These are phyloP conservation scores for Eutrigla gurnardus DNA, from an alignment of 2,797 vertebrate genomes.

Conservation along the genomic window DNA sequence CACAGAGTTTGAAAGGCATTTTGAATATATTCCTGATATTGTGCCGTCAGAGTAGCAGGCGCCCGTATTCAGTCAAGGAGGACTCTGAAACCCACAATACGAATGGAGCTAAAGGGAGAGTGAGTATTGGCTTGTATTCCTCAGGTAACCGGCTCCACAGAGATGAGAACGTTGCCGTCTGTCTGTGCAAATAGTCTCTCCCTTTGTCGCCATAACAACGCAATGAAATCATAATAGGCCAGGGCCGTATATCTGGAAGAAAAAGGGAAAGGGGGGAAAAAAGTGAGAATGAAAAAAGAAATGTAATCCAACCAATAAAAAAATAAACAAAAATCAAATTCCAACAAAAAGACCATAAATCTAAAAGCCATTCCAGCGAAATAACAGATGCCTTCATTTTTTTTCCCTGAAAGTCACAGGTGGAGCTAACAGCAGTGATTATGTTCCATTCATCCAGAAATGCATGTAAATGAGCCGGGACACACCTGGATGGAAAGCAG, in stretches of 20 bases:
- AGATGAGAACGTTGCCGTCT: neutral
- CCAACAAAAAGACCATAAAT: too few species aligned
- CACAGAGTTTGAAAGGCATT: neutral
- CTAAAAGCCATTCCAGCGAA: too few species aligned
- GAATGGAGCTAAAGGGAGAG: neutral
- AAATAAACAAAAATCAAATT: too few species aligned
- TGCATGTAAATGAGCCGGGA: neutral
- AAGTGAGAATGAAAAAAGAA: too few species aligned
- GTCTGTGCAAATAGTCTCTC: neutral
- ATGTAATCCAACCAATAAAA: neutral
- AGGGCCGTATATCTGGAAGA: neutral
- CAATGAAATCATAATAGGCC: neutral
- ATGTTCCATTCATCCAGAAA: neutral
- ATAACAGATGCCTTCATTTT: too few species aligned
- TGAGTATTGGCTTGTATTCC: neutral
- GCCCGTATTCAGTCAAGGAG: neutral
- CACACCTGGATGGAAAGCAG: slow-evolving; percentile 15
- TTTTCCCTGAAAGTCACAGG: neutral
- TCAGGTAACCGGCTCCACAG: neutral
- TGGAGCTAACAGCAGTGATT: slow-evolving; percentile 1
- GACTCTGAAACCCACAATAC: neutral
- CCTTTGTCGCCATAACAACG: neutral
- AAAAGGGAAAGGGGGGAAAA: too few species aligned
- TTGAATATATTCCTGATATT: neutral
- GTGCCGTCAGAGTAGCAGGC: too few species aligned